Percentiles rank a stretch among this genome's conserved stretches.
Evolutionary conservation across 2,113 vertebrate species (phyloP).

Genomic region (Toxostoma redivivum): DNA sequence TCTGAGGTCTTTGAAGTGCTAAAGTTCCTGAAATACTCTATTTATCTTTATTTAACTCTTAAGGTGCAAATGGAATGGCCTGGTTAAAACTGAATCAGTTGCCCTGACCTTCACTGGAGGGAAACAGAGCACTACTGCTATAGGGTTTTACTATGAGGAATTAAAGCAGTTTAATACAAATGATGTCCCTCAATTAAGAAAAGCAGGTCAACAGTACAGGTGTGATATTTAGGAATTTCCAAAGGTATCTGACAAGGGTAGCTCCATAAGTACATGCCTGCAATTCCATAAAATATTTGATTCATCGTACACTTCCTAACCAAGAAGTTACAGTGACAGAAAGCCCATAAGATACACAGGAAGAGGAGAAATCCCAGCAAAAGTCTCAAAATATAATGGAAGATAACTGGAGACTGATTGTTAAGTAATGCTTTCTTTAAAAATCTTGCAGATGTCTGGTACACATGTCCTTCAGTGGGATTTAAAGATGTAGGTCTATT

Average conservation of each 20-base stretch:
- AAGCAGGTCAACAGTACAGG: neutral
- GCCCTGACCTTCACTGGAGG: neutral
- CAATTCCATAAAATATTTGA: neutral
- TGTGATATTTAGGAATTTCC: neutral
- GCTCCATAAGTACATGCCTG: neutral
- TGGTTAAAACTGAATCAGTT: neutral
- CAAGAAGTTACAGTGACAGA: neutral
- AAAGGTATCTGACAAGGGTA: neutral
- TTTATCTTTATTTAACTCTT: neutral
- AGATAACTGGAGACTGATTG: neutral
- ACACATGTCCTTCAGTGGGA: neutral
- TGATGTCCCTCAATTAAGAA: neutral
- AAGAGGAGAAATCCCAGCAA: neutral
- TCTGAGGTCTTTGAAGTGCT: neutral
- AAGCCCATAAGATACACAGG: fast-evolving
- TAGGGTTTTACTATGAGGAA: neutral
- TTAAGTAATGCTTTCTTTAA: neutral
- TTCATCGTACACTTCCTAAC: neutral
- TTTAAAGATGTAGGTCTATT: neutral
- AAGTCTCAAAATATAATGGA: neutral
- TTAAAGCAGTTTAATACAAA: neutral
- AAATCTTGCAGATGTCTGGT: neutral
- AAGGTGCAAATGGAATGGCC: neutral
- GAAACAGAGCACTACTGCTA: neutral
- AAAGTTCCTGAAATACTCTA: neutral